Evolutionary conservation across 2,888 invertebrate species (phyloP).

Genomic region (Helleia helle): DNA sequence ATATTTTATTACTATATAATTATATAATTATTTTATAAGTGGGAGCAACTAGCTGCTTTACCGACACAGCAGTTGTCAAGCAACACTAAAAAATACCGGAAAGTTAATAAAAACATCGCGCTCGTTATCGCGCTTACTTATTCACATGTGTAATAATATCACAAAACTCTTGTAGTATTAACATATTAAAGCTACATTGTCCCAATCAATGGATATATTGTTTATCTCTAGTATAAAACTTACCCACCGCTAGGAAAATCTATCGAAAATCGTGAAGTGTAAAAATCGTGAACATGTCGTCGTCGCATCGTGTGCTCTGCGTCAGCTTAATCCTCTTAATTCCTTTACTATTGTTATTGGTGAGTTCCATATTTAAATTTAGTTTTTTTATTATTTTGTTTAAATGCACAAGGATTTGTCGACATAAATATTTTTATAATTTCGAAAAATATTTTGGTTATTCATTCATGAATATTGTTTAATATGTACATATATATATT

Average conservation of each 20-base stretch:
- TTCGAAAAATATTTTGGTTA: no score
- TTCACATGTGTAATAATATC: not conserved
- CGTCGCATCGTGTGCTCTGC: not conserved
- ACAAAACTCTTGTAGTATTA: not conserved
- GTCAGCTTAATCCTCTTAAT: conserved; percentile 12
- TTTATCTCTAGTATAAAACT: not conserved
- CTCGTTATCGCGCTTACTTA: no score
- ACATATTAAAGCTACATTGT: not conserved
- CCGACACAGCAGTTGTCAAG: no score
- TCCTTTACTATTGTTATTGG: conserved; percentile 18
- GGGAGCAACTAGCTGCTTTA: no score
- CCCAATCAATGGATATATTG: not conserved
- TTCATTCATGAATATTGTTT: no score
- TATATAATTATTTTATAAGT: no score
- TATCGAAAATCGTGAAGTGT: not conserved
- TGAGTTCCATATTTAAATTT: conserved; percentile 13
- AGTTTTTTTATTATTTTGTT: not conserved
- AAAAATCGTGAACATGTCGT: not conserved
- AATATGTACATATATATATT: no score
- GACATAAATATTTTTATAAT: no score
- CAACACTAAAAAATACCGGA: no score
- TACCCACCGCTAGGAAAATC: not conserved
- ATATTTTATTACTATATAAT: no score
- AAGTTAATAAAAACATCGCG: no score
- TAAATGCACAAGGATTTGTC: no score